Evolutionary conservation across 2,888 invertebrate genomes (phyloP).

Genomic region (Lapara coniferarum): DNA sequence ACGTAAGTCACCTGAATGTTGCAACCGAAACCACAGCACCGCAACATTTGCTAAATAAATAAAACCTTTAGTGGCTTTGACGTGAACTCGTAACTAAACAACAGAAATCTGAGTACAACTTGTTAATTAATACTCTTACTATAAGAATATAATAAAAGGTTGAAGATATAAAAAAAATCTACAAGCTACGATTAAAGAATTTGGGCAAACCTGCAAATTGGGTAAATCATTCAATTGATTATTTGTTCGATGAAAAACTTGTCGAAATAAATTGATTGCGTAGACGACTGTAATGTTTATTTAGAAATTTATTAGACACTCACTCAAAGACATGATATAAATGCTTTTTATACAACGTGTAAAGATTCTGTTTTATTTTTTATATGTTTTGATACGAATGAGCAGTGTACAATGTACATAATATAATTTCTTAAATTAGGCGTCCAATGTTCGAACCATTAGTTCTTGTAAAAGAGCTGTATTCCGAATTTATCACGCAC

Average conservation of each 20-base stretch:
- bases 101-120: not conserved
- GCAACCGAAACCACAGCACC: not conserved
- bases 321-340: not conserved
- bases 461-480: no score
- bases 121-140: not conserved
- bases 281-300: not conserved
- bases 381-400: no score
- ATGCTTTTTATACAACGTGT: no score
- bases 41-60: not conserved
- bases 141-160: constrained; percentile 1
- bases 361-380: no score
- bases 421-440: no score
- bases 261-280: no score
- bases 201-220: not conserved
- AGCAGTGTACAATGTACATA: no score
- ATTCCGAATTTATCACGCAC: no score
- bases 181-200: not conserved
- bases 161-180: not conserved
- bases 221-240: no score
- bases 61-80: not conserved
- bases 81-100: not conserved
- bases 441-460: no score
- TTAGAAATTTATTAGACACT: not conserved
- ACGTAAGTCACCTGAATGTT: not conserved
- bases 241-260: no score